Evolutionary conservation across 1,140 invertebrate genomes (phyloP), one percentile per base, ranked within the genome.

Genomic region (Trypoxylus dichotomus): DNA sequence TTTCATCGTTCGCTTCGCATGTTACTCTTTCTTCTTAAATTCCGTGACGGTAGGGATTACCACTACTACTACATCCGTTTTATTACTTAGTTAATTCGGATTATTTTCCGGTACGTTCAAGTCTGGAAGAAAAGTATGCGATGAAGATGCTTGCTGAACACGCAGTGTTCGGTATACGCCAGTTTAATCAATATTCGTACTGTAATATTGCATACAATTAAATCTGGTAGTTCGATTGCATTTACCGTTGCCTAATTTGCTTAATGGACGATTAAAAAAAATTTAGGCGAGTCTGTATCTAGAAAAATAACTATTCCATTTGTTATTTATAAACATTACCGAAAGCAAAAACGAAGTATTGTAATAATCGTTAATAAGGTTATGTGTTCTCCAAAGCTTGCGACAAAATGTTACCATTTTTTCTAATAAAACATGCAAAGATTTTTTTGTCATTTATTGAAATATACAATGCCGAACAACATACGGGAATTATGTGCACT

Each of bases 361-460:
- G 13, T 68, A 27, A 68, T 68, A 21, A 68, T 68, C 60, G 19
- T n/a, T n/a, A n/a, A n/a, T n/a, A n/a, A n/a, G 54, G 5, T 8
- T 19, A 60, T 60, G n/a, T 27, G 60, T 68, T 68, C 60, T 68
- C 60, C 60, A 68, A 68, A 25, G 60, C 60, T 68, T 68, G 60
- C 27, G 27, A 68, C 60, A 27, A 68, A 68, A 68, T 68, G 60
- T 68, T 68, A 68, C 60, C 60, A 68, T 68, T 27, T 68, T 63
- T 68, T 27, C 27, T 24, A 27, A 27, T 68, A 68, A 68, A 27
- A 10, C 13, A 68, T 68, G 11, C 11, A 68, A 68, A 27, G 24
- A 24, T 68, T 68, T 27, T 10, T 13, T 58, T 58, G 47, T 58
- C 7, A 2, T 58, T 58, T 37, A 37, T 37, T 37, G 5, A 37